phyloP scores from a whole-genome alignment of 2,113 vertebrate genomes.

The mouse (Mus musculus) region DNA sequence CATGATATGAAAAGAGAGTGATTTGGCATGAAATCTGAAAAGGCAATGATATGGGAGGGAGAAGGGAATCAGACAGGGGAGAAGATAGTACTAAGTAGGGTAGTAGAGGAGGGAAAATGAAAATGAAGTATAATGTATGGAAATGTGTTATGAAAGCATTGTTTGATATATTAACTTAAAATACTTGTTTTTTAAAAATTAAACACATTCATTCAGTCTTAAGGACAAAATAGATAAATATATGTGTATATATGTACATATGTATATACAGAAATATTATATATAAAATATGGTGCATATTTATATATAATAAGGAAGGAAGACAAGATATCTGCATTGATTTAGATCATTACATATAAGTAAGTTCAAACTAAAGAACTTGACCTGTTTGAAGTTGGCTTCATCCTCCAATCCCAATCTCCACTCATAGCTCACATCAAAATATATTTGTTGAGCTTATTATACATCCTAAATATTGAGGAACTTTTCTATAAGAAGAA shows the following conservation, averaged over 20 bases:
- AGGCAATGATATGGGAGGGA: not conserved
- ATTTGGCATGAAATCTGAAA: not conserved
- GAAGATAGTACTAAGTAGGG: not conserved
- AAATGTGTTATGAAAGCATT: not conserved
- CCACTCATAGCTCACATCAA: not conserved
- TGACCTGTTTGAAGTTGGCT: not conserved
- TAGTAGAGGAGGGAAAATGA: not conserved
- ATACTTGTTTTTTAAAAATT: not conserved
- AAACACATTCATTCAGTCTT: conserved; percentile 15
- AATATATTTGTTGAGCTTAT: not conserved
- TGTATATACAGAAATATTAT: not conserved
- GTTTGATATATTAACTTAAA: not conserved
- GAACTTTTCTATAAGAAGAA: not conserved
- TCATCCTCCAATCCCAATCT: not conserved
- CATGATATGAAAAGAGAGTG: not conserved
- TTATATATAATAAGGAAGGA: not conserved
- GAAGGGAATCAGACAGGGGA: not conserved
- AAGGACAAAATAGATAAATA: not conserved
- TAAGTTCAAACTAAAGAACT: not conserved
- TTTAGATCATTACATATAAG: not conserved
- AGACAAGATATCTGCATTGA: not conserved
- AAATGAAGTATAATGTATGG: not conserved
- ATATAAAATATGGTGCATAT: not conserved
- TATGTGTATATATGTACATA: not conserved
- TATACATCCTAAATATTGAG: not conserved